phyloP scores from a whole-genome alignment of 2,888 invertebrate genomes.

The Andricus quercusramuli region DNA sequence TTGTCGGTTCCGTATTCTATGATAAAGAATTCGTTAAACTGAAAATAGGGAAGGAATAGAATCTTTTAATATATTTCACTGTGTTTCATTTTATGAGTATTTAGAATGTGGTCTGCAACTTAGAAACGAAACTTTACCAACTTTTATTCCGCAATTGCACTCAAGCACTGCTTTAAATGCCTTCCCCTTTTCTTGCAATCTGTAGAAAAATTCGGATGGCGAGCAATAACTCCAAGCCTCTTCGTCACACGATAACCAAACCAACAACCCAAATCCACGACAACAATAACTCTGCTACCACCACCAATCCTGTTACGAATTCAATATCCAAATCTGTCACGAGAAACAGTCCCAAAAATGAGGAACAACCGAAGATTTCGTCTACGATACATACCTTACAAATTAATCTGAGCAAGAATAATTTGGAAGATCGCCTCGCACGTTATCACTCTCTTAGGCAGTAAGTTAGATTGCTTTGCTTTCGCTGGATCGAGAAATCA shows the following conservation, averaged over 20 bases:
- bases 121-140: not conserved
- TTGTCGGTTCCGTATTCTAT: not conserved
- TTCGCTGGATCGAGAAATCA: not conserved
- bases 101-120: not conserved
- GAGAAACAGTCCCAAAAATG: conserved; percentile 69
- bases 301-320: conserved; percentile 58
- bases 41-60: not conserved
- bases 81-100: not conserved
- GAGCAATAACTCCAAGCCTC: conserved; percentile 42
- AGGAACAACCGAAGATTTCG: conserved; percentile 56
- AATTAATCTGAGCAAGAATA: conserved; percentile 44
- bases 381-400: conserved; percentile 64
- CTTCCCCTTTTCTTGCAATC: conserved; percentile 18
- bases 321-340: conserved; percentile 71
- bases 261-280: conserved; percentile 67
- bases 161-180: not conserved
- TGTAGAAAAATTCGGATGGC: conserved; percentile 22
- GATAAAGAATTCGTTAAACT: not conserved
- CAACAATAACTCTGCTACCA: conserved; percentile 60
- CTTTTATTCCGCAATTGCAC: not conserved
- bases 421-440: conserved; percentile 72
- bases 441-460: conserved; percentile 73
- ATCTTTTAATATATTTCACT: not conserved
- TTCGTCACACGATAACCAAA: conserved; percentile 70
- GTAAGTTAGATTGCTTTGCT: conserved; percentile 67